Conservation (phyloP, 2,888 invertebrate species). For the Nebria salina region DNA sequence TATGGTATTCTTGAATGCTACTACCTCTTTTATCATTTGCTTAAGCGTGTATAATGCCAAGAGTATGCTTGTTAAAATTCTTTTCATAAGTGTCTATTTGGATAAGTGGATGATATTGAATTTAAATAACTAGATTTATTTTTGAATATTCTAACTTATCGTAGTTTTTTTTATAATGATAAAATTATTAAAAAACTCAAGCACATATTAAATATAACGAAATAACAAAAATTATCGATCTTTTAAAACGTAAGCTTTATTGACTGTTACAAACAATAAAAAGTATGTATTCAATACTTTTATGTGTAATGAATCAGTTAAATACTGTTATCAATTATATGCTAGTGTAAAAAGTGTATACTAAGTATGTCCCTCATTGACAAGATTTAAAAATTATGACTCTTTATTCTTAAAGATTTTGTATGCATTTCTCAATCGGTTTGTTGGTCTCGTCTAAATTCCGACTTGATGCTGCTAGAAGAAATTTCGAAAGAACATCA, state of each 20-base stretch:
- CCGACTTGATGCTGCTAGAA: slow-evolving; percentile 3
- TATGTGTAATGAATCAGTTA: background rate
- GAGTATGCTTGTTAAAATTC: slow-evolving; percentile 32
- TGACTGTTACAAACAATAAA: too few relatives aligned
- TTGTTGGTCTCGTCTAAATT: slow-evolving; percentile 14
- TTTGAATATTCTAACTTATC: background rate
- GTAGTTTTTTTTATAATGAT: too few relatives aligned
- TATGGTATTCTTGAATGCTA: background rate
- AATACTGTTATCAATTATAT: background rate
- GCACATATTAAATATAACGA: too few relatives aligned
- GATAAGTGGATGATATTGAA: slow-evolving; percentile 27
- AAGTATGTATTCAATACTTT: background rate
- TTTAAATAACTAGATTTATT: slow-evolving; percentile 1
- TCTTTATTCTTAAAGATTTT: background rate
- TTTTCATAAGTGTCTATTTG: slow-evolving; percentile 19
- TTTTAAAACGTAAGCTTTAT: too few relatives aligned
- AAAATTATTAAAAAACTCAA: too few relatives aligned
- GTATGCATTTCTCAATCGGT: slow-evolving; percentile 14
- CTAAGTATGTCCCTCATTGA: slow-evolving; percentile 1
- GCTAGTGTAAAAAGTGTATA: background rate
- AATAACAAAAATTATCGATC: too few relatives aligned
- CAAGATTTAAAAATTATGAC: slow-evolving; percentile 8
- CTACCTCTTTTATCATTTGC: slow-evolving; percentile 23
- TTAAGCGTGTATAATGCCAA: slow-evolving; percentile 27
- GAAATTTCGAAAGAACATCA: slow-evolving; percentile 25